Conservation (phyloP, 2,797 vertebrate genomes). For the Spinus olivaceus region DNA sequence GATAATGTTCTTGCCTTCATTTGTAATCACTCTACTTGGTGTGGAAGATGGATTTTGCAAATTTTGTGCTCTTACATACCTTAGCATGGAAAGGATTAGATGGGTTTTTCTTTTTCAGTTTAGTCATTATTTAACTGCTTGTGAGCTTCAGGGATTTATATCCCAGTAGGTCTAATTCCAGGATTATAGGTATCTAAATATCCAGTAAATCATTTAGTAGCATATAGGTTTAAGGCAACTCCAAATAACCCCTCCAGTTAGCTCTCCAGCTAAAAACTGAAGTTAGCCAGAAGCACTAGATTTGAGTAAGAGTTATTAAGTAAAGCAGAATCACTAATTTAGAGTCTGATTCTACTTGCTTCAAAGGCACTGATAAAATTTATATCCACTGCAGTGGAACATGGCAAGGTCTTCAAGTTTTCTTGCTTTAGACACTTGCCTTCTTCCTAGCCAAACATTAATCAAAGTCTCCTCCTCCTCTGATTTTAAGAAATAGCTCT, state of each 20-base stretch:
- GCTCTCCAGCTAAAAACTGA: constrained; percentile 30
- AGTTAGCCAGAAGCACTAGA: constrained; percentile 25
- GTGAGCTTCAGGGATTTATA: constrained; percentile 56
- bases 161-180: constrained; percentile 59
- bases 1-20: constrained; percentile 38
- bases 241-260: constrained; percentile 45
- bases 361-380: constrained; percentile 21
- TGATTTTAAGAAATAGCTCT: background rate
- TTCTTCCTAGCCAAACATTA: background rate
- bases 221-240: constrained; percentile 52
- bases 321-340: constrained; percentile 21
- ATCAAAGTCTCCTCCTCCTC: background rate
- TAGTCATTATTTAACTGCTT: constrained; percentile 59
- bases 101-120: constrained; percentile 47
- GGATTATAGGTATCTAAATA: constrained; percentile 64
- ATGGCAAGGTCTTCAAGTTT: background rate
- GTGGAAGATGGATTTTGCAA: constrained; percentile 56
- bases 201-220: constrained; percentile 61
- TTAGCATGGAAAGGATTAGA: constrained; percentile 60
- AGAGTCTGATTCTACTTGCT: background rate
- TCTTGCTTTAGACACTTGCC: background rate
- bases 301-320: background rate
- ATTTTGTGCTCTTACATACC: constrained; percentile 53
- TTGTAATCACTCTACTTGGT: constrained; percentile 32
- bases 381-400: background rate